These are phyloP conservation scores for Austrofundulus limnaeus DNA, from an alignment of 2,113 vertebrate genomes.

Conservation along the genomic window DNA sequence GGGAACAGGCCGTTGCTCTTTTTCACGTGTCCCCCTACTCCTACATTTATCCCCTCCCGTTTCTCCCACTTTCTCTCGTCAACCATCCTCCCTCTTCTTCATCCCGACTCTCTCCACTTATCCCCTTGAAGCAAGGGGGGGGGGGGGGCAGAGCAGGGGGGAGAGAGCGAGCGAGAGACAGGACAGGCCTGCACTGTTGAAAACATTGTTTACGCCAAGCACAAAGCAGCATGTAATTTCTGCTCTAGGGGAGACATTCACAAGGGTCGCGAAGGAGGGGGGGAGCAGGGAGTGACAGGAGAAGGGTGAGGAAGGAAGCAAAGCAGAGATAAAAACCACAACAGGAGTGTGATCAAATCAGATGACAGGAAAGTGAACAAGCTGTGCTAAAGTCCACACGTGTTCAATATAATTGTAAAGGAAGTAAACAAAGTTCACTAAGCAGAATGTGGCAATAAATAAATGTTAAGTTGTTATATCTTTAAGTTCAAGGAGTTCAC, in stretches of 20 bases:
- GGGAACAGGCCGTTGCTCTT: slow-evolving; percentile 65
- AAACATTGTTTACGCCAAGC: slow-evolving; percentile 74
- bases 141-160: neutral
- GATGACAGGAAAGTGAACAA: slow-evolving; percentile 42
- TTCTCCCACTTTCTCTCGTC: slow-evolving; percentile 37
- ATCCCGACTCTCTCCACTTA: slow-evolving; percentile 35
- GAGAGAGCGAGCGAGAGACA: slow-evolving; percentile 44
- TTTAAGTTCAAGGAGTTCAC: too few relatives aligned
- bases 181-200: slow-evolving; percentile 68
- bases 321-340: slow-evolving; percentile 53
- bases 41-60: slow-evolving; percentile 37
- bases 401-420: neutral
- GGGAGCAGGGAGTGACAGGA: slow-evolving; percentile 24
- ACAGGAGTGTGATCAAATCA: slow-evolving; percentile 50
- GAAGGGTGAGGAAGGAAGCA: slow-evolving; percentile 31
- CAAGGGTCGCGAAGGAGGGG: slow-evolving; percentile 35
- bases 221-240: slow-evolving; percentile 75
- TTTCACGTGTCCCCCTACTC: slow-evolving; percentile 48
- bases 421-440: slow-evolving; percentile 6
- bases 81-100: slow-evolving; percentile 35
- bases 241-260: slow-evolving; percentile 66
- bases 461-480: too few relatives aligned
- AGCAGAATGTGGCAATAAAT: too few relatives aligned
- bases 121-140: slow-evolving; percentile 41
- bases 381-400: slow-evolving; percentile 17